Evolutionary conservation across 2,888 invertebrate species (phyloP).

Genomic region (Dasypolia templi): DNA sequence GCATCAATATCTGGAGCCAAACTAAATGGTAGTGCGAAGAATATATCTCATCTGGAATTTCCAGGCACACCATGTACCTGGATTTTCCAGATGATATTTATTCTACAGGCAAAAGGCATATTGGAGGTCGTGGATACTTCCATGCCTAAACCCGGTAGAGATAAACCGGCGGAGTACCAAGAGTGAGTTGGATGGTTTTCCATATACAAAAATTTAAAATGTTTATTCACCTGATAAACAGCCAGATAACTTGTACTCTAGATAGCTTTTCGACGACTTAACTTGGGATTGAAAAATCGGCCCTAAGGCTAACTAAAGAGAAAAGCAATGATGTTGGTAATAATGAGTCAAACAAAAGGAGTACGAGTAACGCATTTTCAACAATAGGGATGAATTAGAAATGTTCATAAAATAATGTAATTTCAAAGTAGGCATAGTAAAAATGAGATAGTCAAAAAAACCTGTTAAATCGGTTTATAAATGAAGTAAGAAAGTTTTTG

Average conservation of each 20-base stretch:
- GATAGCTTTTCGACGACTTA: too few species aligned
- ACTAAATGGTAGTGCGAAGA: constrained; percentile 5
- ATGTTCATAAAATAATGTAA: too few species aligned
- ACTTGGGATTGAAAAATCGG: too few species aligned
- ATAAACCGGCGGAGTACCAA: constrained; percentile 7
- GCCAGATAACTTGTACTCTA: too few species aligned
- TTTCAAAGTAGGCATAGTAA: too few species aligned
- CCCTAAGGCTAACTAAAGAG: constrained; percentile 11
- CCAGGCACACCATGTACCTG: constrained; percentile 8
- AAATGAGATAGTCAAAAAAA: too few species aligned
- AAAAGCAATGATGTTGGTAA: constrained; percentile 10
- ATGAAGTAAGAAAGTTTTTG: too few species aligned
- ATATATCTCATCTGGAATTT: too few species aligned
- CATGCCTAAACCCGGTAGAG: constrained; percentile 6
- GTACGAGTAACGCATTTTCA: constrained; percentile 6
- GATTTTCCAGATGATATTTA: constrained; percentile 7
- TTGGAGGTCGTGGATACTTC: constrained; percentile 9
- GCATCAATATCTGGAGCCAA: constrained; percentile 6
- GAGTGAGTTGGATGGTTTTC: background rate
- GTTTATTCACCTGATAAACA: too few species aligned
- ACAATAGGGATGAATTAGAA: too few species aligned
- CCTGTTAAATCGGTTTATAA: too few species aligned
- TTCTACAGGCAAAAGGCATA: background rate
- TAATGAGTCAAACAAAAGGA: background rate
- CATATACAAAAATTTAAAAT: too few species aligned